phyloP scores from a whole-genome alignment of 2,113 vertebrate species.

The Eulemur macaco region DNA sequence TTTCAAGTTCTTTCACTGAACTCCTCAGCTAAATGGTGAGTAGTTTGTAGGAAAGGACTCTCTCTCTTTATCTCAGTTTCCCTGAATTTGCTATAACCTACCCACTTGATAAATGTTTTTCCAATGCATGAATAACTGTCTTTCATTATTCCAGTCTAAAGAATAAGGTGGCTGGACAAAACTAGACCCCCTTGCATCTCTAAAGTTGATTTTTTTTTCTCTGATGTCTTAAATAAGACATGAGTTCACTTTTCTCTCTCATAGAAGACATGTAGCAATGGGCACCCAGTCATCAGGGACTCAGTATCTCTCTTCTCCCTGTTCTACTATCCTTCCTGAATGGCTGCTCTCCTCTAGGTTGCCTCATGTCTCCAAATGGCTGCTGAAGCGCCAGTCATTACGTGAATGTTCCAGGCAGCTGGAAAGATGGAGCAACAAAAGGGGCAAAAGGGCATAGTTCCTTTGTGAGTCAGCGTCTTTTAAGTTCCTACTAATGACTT shows the following conservation, averaged over 20 bases:
- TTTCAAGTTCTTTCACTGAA: neutral
- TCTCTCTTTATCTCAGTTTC: constrained; percentile 32
- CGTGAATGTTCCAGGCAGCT: neutral
- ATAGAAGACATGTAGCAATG: neutral
- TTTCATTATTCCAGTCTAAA: constrained; percentile 23
- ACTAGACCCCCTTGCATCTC: neutral
- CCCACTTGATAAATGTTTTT: neutral
- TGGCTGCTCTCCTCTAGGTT: neutral
- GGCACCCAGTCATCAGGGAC: neutral
- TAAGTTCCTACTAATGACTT: neutral
- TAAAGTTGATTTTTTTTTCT: neutral
- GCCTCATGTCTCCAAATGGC: neutral
- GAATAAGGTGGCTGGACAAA: neutral
- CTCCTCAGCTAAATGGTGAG: neutral
- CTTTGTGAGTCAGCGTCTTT: neutral
- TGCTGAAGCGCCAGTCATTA: neutral
- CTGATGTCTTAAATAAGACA: neutral
- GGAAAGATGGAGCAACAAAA: neutral
- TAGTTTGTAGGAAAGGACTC: neutral
- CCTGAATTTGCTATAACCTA: neutral
- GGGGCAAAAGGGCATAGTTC: neutral
- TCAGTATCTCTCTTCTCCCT: neutral
- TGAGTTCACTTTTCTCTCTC: neutral
- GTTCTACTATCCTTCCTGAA: neutral
- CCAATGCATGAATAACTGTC: neutral